These are phyloP conservation scores for Anolis apletophallus DNA, from an alignment of 2,797 vertebrate species.

Conservation along the genomic window DNA sequence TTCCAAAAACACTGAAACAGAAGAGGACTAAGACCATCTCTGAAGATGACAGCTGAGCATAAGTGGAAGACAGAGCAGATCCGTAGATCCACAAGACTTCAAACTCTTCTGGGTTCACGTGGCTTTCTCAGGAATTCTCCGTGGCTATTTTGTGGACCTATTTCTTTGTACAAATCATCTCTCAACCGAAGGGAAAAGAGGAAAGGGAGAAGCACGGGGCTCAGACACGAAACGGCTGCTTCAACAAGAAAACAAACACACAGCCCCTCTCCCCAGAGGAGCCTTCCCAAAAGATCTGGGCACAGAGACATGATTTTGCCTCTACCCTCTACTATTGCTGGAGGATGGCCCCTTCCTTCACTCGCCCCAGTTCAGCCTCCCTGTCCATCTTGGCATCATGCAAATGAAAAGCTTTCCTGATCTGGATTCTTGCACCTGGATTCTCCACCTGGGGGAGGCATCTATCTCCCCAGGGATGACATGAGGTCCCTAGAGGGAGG, in stretches of 20 bases:
- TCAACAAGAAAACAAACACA: background rate
- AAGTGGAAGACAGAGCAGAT: too few species aligned
- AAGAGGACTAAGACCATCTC: too few species aligned
- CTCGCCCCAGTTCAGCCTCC: background rate
- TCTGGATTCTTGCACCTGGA: too few species aligned
- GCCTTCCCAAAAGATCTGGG: background rate
- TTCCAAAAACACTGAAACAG: background rate
- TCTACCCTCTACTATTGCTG: background rate
- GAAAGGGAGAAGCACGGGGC: background rate
- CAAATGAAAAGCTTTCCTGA: background rate
- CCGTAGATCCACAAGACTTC: background rate
- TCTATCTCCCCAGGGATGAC: background rate
- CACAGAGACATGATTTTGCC: background rate
- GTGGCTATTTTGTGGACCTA: background rate
- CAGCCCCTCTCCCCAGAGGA: background rate
- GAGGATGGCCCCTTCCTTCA: background rate
- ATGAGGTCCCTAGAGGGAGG: fast-evolving
- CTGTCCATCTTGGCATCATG: conserved; percentile 7
- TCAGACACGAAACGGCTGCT: background rate
- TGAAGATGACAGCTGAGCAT: too few species aligned
- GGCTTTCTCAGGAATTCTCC: too few species aligned
- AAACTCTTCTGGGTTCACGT: too few species aligned
- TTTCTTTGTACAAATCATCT: background rate
- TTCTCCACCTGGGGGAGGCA: conserved; percentile 23
- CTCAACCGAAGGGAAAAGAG: background rate